Conservation (phyloP, 2,797 vertebrate genomes). For the Malurus leucopterus region DNA sequence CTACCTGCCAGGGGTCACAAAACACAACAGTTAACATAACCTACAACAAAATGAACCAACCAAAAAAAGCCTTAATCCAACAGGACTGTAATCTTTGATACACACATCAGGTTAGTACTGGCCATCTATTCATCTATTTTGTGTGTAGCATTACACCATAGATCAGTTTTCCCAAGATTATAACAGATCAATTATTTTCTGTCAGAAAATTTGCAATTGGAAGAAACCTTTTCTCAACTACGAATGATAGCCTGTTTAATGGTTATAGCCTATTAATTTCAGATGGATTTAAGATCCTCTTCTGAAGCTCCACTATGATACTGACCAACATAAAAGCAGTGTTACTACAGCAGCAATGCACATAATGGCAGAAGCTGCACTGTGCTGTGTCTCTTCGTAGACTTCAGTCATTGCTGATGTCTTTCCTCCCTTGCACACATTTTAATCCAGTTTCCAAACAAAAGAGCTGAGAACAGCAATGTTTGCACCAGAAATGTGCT, state of each 20-base stretch:
- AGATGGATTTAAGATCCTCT: neutral
- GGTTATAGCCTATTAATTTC: neutral
- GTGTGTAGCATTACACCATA: neutral
- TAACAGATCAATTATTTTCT: neutral
- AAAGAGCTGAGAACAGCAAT: neutral
- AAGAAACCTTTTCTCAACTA: neutral
- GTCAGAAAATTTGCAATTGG: neutral
- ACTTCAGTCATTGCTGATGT: neutral
- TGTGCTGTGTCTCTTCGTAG: fast-evolving
- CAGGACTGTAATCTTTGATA: neutral
- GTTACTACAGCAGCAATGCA: neutral
- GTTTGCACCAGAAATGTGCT: neutral
- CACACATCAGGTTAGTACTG: neutral
- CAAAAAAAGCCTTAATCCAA: neutral
- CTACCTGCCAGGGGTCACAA: neutral
- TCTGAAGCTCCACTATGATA: neutral
- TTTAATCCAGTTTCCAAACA: neutral
- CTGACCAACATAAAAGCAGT: neutral
- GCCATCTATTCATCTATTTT: neutral
- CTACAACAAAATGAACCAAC: neutral
- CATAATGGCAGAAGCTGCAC: neutral
- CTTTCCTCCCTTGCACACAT: neutral
- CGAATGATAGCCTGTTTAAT: no score
- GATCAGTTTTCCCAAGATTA: neutral
- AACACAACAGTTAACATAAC: neutral